Base-by-base conservation (phyloP, 1,140 invertebrate species). In the Drosophila teissieri region DNA sequence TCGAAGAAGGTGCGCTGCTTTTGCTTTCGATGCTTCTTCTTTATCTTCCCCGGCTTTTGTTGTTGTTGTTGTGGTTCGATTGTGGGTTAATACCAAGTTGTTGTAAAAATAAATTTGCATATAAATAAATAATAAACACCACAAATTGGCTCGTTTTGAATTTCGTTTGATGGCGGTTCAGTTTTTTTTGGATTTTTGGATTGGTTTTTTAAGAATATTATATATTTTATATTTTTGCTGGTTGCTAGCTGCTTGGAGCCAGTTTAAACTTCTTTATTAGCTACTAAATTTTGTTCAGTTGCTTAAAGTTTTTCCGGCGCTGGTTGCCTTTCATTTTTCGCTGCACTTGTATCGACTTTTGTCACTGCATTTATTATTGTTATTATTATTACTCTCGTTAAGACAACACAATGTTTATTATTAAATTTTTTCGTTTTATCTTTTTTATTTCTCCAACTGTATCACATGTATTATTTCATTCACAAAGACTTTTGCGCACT, bases 51-150 rank as follows among this genome's bases (percentile, higher is more conserved):
- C 44, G 64, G 14, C 46, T 46, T 40, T 19, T 19, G 19, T 2
- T 19, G 19, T 2, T 19, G 19, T 36, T 68, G 44, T 51, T 61
- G 56, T 67, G 65, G 8, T 61, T 79, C 37, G n/a, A 57, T 64
- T 76, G 62, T 78, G 79, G 82, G 79, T 88, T 86, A 88, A 88
- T 88, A 76, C 75, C 74, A 88, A 86, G 67, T 88, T 73, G 79
- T 88, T 82, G 78, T 85, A 44, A 78, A 82, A 78, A 82, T 82
- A 68, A 82, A 86, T 86, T 82, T 76, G 70, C 79, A 88, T 88
- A 73, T 48, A 74, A 78, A 88, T 82, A 79, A 83, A 83, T 83
- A 88, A 62, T 82, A 53, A 78, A 63, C 55, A 55, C 37, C 49
- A 36, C 54, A 64, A 55, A 48, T 49, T 51, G 34, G 64, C 44